Evolutionary conservation across 2,113 vertebrate genomes (phyloP).

Genomic region (Sylvietta virens): DNA sequence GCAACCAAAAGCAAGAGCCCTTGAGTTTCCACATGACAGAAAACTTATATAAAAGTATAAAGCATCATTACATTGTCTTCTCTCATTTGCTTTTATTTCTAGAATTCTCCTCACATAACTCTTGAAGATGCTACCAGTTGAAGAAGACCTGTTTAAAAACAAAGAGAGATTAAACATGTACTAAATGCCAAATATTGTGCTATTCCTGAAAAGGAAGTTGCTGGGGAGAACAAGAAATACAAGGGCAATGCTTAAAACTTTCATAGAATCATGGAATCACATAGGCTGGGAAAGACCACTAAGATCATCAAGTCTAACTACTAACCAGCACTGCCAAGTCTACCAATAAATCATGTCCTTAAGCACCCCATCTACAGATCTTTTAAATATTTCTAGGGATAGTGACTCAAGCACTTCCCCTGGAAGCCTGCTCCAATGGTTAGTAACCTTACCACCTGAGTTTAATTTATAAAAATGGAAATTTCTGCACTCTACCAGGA

Average conservation of each 20-base stretch:
- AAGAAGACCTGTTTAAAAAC: constrained; percentile 8
- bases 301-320: neutral
- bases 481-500: neutral
- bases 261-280: neutral
- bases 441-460: neutral
- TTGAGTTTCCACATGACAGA: neutral
- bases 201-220: neutral
- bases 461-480: neutral
- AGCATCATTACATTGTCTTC: neutral
- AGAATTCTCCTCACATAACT: neutral
- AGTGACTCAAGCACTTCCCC: neutral
- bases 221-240: neutral
- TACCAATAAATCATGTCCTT: neutral
- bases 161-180: neutral
- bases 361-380: neutral
- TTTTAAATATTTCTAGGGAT: neutral
- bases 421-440: neutral
- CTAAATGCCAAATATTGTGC: neutral
- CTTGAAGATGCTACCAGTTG: neutral
- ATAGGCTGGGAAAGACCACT: neutral
- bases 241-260: neutral
- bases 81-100: neutral
- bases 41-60: neutral
- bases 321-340: neutral
- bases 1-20: constrained; percentile 21